phyloP scores from a whole-genome alignment of 1,140 invertebrate species.

The Charaxes varanes region DNA sequence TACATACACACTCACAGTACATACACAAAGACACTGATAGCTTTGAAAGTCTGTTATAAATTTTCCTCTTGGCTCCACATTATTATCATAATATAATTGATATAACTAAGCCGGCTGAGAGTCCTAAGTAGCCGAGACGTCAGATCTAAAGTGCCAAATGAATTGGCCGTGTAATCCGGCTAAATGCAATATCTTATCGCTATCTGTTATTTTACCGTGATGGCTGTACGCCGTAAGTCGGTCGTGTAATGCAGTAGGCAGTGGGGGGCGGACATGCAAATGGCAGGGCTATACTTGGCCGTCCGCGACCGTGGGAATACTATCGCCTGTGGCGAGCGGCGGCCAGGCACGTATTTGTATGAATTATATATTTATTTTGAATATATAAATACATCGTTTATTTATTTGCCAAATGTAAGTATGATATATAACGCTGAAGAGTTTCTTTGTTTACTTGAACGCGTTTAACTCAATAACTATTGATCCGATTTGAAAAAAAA shows the following conservation, averaged over 20 bases:
- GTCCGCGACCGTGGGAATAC: slow-evolving; percentile 68
- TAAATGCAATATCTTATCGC: slow-evolving; percentile 8
- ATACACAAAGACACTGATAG: too few species aligned
- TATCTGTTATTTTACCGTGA: slow-evolving; percentile 1
- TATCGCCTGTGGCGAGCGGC: slow-evolving; percentile 66
- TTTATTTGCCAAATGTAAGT: too few species aligned
- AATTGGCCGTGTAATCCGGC: slow-evolving; percentile 20
- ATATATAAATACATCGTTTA: too few species aligned
- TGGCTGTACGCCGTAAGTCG: slow-evolving; percentile 26
- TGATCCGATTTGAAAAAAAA: too few species aligned
- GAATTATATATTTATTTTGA: slow-evolving; percentile 12
- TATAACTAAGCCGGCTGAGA: too few species aligned
- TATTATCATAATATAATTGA: too few species aligned
- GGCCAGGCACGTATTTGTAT: slow-evolving; percentile 38
- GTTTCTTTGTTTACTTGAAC: too few species aligned
- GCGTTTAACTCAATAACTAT: too few species aligned
- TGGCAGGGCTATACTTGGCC: slow-evolving; percentile 61
- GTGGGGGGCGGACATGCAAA: slow-evolving; percentile 64
- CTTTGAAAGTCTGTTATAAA: too few species aligned
- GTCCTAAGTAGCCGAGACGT: slow-evolving; percentile 16
- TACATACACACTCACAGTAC: too few species aligned
- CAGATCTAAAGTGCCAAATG: slow-evolving; percentile 24
- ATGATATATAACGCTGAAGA: too few species aligned
- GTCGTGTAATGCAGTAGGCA: slow-evolving; percentile 58
- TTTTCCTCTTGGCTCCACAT: too few species aligned